Evolutionary conservation across 2,113 vertebrate genomes (phyloP).

Genomic region (Haemorhous mexicanus): DNA sequence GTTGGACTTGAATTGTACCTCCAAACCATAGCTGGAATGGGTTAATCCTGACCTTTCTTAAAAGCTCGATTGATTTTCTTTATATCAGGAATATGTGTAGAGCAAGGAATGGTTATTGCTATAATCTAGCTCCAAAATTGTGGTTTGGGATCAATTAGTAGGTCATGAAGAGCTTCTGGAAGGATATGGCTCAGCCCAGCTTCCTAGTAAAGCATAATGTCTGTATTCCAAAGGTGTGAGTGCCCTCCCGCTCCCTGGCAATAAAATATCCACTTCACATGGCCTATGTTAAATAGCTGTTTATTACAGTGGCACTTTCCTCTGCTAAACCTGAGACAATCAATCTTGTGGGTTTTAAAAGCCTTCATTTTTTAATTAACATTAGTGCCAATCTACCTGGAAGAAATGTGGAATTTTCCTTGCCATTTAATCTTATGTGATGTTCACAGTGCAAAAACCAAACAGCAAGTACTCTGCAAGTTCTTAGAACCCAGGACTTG

Average conservation of each 20-base stretch:
- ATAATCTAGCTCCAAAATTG: constrained; percentile 2
- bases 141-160: constrained; percentile 31
- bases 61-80: constrained; percentile 57
- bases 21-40: constrained; percentile 31
- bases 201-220: neutral
- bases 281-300: neutral
- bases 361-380: neutral
- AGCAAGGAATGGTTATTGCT: constrained; percentile 25
- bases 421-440: neutral
- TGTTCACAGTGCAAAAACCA: neutral
- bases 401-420: neutral
- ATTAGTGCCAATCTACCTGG: neutral
- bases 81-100: constrained; percentile 13
- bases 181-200: neutral
- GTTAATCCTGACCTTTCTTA: constrained; percentile 59
- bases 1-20: neutral
- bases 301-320: neutral
- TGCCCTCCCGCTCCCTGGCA: neutral
- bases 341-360: neutral
- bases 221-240: neutral
- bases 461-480: neutral
- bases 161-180: constrained; percentile 29
- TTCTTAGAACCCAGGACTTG: neutral
- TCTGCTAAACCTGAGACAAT: neutral
- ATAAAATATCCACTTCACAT: neutral